These are phyloP conservation scores for Orius laevigatus DNA, from an alignment of 1,140 invertebrate genomes.

Conservation along the genomic window DNA sequence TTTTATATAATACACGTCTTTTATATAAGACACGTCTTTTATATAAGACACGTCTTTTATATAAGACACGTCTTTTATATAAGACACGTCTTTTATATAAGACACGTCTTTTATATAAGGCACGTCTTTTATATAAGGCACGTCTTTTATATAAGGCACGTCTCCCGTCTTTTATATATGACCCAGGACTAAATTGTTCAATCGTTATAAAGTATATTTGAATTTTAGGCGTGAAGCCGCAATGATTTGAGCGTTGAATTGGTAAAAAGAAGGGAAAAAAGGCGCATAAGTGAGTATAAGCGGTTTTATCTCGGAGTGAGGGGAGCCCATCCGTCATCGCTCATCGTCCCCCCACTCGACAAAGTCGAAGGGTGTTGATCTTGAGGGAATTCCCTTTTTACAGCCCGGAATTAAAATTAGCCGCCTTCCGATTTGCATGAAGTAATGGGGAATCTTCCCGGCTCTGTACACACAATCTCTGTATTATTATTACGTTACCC, in stretches of 20 bases:
- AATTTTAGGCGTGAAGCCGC: background rate
- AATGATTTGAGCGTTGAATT: background rate
- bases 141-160: too few relatives aligned
- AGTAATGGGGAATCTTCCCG: background rate
- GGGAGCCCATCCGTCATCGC: background rate
- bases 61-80: too few relatives aligned
- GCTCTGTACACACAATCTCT: background rate
- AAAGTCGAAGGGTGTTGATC: slow-evolving; percentile 1
- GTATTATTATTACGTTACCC: slow-evolving; percentile 2
- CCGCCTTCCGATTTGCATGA: background rate
- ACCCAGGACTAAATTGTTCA: too few relatives aligned
- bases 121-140: too few relatives aligned
- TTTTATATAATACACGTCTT: too few relatives aligned
- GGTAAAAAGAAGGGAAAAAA: background rate
- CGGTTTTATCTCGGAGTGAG: background rate
- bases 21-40: too few relatives aligned
- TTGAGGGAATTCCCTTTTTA: slow-evolving; percentile 3
- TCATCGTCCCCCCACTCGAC: background rate
- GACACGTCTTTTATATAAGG: too few relatives aligned
- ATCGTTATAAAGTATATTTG: too few relatives aligned
- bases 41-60: too few relatives aligned
- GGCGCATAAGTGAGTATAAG: background rate
- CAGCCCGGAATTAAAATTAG: slow-evolving; percentile 5
- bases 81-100: too few relatives aligned
- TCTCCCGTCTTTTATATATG: too few relatives aligned